Evolutionary conservation across 2,113 vertebrate genomes (phyloP), one percentile per base, ranked within the genome.

Genomic region (Ceuthmochares aereus): DNA sequence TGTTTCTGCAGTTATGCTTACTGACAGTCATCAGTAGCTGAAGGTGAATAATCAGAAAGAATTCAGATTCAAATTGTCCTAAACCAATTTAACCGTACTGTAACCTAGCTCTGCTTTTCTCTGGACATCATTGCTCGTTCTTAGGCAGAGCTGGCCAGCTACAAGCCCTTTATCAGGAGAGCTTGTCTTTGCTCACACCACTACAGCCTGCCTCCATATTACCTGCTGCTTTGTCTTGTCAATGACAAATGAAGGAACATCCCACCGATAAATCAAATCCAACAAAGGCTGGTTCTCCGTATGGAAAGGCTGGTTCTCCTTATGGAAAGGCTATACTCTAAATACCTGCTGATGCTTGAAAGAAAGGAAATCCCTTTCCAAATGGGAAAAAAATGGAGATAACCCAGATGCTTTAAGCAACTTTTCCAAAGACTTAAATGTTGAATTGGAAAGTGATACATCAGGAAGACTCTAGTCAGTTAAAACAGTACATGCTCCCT

Each of bases 401-500:
- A 66, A 66, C 27, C 75, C 68, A 6, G 2, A 36, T 17, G 30
- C 55, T 92, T 93, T 64, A 72, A 87, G 70, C 42, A 93, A 87
- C 70, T 87, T 95, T 93, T 92, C 75, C 32, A 29, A 93, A 95
- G 37, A 63, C 42, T 34, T 72, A 78, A 80, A 76, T 64, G 42
- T 93, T 93, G 70, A 91, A 92, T 89, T 42, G 89, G 70, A 92
- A 94, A 95, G 37, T 49, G 56, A 84, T 93, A 32, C n/a, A 75
- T 72, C 34, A 84, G 54, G 58, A 92, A 92, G 93, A 43, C 72
- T 76, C 75, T 70, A 80, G 27, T 34, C 66, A 82, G 73, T 37
- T 52, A 60, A 87, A 93, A 85, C 32, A 72, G 45, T 34, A 80
- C n/a, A 62, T 32, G 56, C 6, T 14, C 25, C 47, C 56, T 72